Evolutionary conservation across 2,113 vertebrate species (phyloP).

Genomic region (Sylvia atricapilla): DNA sequence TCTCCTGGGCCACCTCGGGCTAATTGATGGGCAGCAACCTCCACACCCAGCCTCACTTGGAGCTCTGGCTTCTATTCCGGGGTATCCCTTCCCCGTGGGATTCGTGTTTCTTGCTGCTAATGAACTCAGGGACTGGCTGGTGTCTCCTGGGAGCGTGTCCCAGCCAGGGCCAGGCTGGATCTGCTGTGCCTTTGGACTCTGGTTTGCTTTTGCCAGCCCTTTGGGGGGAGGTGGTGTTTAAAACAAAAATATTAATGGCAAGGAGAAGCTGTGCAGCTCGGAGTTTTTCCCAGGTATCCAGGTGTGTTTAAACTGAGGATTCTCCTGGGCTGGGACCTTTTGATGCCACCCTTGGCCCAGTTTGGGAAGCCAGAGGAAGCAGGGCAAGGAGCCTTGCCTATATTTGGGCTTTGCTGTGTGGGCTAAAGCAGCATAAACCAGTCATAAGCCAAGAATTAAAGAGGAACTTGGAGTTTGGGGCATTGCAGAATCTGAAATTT

Average conservation of each 20-base stretch:
- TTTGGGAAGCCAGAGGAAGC: background rate
- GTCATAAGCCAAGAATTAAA: background rate
- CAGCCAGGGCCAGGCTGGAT: fast-evolving
- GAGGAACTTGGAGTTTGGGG: background rate
- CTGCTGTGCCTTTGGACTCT: background rate
- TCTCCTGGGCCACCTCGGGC: background rate
- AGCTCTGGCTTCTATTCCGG: background rate
- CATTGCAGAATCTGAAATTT: background rate
- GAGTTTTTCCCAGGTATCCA: background rate
- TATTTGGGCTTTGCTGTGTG: background rate
- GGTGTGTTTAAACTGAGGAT: fast-evolving
- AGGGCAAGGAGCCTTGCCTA: background rate
- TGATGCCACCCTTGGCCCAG: background rate
- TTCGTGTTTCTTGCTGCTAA: background rate
- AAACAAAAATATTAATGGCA: background rate
- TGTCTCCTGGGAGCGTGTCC: background rate
- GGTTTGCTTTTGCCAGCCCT: background rate
- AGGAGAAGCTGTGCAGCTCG: fast-evolving
- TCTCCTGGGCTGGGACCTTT: background rate
- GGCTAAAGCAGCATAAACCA: background rate
- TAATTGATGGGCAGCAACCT: background rate
- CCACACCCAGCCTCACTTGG: background rate
- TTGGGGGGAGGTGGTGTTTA: fast-evolving
- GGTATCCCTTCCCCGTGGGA: background rate
- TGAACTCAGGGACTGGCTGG: background rate